phyloP scores from a whole-genome alignment of 2,888 invertebrate genomes.

The Slavum lentiscoides region DNA sequence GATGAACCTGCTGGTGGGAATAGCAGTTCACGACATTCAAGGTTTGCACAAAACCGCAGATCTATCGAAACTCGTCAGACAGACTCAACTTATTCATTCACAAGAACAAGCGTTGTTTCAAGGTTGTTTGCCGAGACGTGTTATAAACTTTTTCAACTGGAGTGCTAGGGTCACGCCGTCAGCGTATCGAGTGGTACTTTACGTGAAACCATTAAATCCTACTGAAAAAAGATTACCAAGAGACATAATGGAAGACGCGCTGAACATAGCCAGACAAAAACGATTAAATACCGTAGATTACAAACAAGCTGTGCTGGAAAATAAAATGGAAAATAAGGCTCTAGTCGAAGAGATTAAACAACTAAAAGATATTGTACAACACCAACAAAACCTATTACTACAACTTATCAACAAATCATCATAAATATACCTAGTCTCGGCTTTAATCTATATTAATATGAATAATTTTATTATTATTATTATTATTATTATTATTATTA shows the following conservation, averaged over 20 bases:
- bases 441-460: neutral
- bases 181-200: conserved; percentile 78
- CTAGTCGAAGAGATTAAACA: conserved; percentile 72
- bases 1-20: conserved; percentile 84
- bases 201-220: conserved; percentile 81
- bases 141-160: conserved; percentile 75
- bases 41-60: conserved; percentile 84
- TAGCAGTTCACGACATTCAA: conserved; percentile 85
- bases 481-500: neutral
- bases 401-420: conserved; percentile 42
- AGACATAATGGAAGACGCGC: conserved; percentile 78
- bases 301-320: conserved; percentile 68
- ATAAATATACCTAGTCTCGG: conserved; percentile 19
- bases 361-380: conserved; percentile 62
- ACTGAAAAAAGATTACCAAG: conserved; percentile 78
- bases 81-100: conserved; percentile 84
- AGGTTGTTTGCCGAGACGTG: conserved; percentile 75
- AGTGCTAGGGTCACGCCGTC: conserved; percentile 80
- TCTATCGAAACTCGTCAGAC: conserved; percentile 78
- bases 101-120: conserved; percentile 81
- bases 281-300: conserved; percentile 57
- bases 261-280: conserved; percentile 74
- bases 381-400: conserved; percentile 51
- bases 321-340: conserved; percentile 62
- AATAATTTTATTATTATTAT: too few species aligned